Evolutionary conservation across 2,113 vertebrate genomes (phyloP).

Genomic region (Manacus vitellinus): DNA sequence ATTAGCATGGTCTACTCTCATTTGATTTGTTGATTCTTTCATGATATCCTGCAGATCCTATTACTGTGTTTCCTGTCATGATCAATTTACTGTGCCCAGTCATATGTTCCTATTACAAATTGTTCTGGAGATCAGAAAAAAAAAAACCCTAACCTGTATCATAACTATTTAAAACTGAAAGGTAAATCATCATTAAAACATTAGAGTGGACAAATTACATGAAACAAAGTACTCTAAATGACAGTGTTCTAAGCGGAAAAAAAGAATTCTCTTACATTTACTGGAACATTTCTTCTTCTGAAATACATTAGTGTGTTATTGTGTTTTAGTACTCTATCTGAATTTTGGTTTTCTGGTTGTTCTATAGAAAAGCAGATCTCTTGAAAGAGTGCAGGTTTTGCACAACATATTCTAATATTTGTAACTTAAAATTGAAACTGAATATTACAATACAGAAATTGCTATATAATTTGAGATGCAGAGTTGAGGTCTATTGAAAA

Average conservation of each 20-base stretch:
- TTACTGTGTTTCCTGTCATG: not conserved
- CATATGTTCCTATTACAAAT: not conserved
- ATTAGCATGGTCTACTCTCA: not conserved
- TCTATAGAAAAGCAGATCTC: not conserved
- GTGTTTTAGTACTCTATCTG: not conserved
- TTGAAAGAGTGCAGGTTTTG: not conserved
- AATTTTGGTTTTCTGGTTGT: not conserved
- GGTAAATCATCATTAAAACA: not conserved
- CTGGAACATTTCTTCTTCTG: not conserved
- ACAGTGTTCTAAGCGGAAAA: not conserved
- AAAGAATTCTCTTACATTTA: not conserved
- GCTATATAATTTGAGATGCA: not conserved
- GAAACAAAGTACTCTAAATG: not conserved
- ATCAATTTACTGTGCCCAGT: not conserved
- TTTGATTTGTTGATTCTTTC: slow-evolving; percentile 26
- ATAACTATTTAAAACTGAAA: not conserved
- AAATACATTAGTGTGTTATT: not conserved
- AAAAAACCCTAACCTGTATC: not conserved
- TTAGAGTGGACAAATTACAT: not conserved
- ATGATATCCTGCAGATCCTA: not conserved
- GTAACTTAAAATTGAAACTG: not conserved
- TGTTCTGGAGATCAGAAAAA: not conserved
- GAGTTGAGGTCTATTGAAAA: not conserved
- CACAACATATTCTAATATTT: not conserved
- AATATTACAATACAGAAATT: not conserved